These are phyloP conservation scores for Struthio camelus DNA, from an alignment of 2,113 vertebrate genomes.

Conservation along the genomic window DNA sequence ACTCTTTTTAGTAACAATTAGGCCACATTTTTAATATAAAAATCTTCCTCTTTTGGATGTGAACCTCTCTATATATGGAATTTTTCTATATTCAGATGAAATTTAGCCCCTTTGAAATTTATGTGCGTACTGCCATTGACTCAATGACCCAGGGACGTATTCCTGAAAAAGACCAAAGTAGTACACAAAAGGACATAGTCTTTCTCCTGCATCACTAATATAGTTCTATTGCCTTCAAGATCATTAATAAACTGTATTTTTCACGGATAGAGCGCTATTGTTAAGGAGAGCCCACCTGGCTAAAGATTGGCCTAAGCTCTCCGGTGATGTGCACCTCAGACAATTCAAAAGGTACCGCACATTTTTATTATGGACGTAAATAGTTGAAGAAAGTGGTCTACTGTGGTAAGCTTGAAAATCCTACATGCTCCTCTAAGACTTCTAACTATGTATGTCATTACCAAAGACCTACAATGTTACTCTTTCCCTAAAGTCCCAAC, in stretches of 20 bases:
- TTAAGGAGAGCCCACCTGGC: not conserved
- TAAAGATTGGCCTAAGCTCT: not conserved
- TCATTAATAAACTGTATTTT: not conserved
- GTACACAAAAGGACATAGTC: not conserved
- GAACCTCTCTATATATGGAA: not conserved
- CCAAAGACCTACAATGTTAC: not conserved
- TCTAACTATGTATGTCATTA: not conserved
- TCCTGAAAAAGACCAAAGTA: not conserved
- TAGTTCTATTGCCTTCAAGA: not conserved
- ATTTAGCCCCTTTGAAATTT: not conserved
- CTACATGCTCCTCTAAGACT: not conserved
- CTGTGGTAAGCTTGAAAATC: not conserved
- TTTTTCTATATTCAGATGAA: not conserved
- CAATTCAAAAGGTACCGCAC: not conserved
- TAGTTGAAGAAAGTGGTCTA: not conserved
- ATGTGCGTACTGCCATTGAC: not conserved
- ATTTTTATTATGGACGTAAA: not conserved
- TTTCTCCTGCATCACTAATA: not conserved
- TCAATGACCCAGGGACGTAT: not conserved
- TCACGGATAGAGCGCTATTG: not conserved
- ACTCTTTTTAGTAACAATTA: not conserved
- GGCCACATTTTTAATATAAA: not conserved
- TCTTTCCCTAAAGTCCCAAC: not conserved
- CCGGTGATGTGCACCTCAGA: not conserved
- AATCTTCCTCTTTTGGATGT: not conserved